Evolutionary conservation across 2,113 vertebrate species (phyloP), one percentile per base, ranked within the genome.

Genomic region (Antidorcas marsupialis): DNA sequence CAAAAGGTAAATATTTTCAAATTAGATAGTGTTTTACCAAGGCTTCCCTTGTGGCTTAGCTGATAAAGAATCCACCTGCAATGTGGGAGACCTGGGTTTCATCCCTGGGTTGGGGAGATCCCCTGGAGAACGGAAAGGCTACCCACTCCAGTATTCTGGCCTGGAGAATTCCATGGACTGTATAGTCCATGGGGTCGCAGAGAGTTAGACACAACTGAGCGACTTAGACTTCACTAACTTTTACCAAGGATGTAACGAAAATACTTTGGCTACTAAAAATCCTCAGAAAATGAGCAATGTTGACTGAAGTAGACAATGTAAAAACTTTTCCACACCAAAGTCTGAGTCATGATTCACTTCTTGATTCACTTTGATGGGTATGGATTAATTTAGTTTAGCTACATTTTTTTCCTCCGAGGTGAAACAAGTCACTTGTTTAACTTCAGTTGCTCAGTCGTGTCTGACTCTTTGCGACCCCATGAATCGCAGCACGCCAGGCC

Each of bases 331-430:
- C n/a, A 95, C 27, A 76, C n/a, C 52, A 53, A 85, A 52, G 9
- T 85, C n/a, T 82, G 30, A 83, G 36, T 43, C 59, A 15, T 71
- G 64, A 71, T 89, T 96, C 7, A 74, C 33, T 87, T 78, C 25
- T 28, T 45, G 39, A 45, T 43, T 78, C 13, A 62, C 2, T 59
- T 83, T 79, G 91, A 55, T 50, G 13, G 33, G 12, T 83, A 30
- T 91, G 71, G 36, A 16, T 74, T 88, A 45, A 91, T 89, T 86
- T 89, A 94, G 74, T 60, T 96, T 60, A 85, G 27, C 50, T 87
- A 47, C 14, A 0, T 27, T 57, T 89, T 59, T 36, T 14, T 8
- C 45, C 52, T 28, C 52, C 11, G 36, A 83, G 78, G 53, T 88
- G 33, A 95, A 96, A 79, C 10, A 82, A 60, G 86, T 85, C 14